Percentiles rank a stretch among this genome's conserved stretches.
Conservation (phyloP, 1,140 invertebrate species). For the Drosophila aff. region DNA sequence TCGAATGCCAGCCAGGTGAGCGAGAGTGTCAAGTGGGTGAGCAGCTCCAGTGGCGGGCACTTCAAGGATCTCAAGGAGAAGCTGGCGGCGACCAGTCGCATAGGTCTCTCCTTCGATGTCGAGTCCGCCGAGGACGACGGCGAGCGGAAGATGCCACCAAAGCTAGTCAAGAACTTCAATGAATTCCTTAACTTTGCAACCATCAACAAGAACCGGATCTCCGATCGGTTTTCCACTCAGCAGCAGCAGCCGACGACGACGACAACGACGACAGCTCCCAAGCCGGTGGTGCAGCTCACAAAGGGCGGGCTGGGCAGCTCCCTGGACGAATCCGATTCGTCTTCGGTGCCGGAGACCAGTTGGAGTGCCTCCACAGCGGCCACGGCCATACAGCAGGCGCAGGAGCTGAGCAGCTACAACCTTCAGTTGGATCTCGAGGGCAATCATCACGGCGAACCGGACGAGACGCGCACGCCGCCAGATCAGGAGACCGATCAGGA, state of each 20-base stretch:
- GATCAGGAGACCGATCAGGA: constrained; percentile 91
- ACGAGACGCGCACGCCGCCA: constrained; percentile 87
- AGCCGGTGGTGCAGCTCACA: constrained; percentile 85
- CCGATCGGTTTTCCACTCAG: constrained; percentile 66
- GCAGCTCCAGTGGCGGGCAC: constrained; percentile 84
- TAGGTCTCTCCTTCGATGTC: constrained; percentile 45
- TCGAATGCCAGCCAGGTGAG: constrained; percentile 69
- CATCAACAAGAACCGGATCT: constrained; percentile 87
- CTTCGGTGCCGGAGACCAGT: constrained; percentile 81
- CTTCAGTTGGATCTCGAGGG: constrained; percentile 71
- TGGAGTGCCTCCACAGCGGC: constrained; percentile 80
- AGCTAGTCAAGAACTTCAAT: constrained; percentile 93
- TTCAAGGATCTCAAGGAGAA: constrained; percentile 87
- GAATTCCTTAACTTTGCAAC: constrained; percentile 92
- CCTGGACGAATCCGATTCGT: constrained; percentile 86
- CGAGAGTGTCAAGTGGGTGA: constrained; percentile 72
- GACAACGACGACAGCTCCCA: too few species aligned
- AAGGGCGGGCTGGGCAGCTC: constrained; percentile 82
- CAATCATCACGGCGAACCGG: constrained; percentile 19
- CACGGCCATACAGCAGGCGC: constrained; percentile 78
- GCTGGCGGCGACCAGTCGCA: constrained; percentile 84
- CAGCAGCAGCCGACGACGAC: constrained; percentile 28
- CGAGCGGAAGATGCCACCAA: constrained; percentile 80
- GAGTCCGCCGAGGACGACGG: constrained; percentile 18
- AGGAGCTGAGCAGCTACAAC: constrained; percentile 76